Base-by-base conservation (phyloP, 2,888 invertebrate species). In the Coelinius sp. region DNA sequence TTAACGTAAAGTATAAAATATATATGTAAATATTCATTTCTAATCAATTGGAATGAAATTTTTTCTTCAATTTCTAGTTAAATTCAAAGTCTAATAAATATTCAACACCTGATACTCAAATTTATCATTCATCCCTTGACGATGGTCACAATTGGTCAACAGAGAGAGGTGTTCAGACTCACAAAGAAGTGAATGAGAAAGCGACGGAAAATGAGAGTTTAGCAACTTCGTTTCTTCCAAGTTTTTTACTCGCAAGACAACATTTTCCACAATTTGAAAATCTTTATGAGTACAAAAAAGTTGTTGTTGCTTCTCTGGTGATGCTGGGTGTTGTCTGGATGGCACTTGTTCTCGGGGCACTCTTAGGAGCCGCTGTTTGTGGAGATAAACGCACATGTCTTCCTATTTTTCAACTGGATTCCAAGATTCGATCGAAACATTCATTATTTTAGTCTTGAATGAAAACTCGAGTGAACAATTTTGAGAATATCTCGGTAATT, bases 321-420 rank as follows among this genome's bases (percentile, higher is more conserved):
- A 74, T 81, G 25, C 81, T 77, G 24, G 69, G 81, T 17, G 70
- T 85, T 31, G 68, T 79, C 12, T 70, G 80, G 70, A 68, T 79
- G 49, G 73, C 77, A 20, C 63, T 83, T 10, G 68, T 84, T 3
- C 80, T 80, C 46, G 79, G 81, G 10, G 76, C 80, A 41, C 73
- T 81, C 27, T 76, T 85, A 35, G 83, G 81, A 22, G 81, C 78
- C 22, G 77, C 81, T 12, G 64, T 81, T 17, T 84, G 84, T 31
- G 74, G 73, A 17, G 76, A 71, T 35, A 79, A 80, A 17, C 77
- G 75, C 59, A 20, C 75, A 74, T 22, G 78, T 75, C 41, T 68
- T 79, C 38, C 77, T 73, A 10, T 76, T 71, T 17, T 71, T 68
- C 52, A 68, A 68, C 24, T 69, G 53, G 35, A 17, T 12, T 22